phyloP scores from a whole-genome alignment of 2,113 vertebrate species.

The Neolamprologus longior region DNA sequence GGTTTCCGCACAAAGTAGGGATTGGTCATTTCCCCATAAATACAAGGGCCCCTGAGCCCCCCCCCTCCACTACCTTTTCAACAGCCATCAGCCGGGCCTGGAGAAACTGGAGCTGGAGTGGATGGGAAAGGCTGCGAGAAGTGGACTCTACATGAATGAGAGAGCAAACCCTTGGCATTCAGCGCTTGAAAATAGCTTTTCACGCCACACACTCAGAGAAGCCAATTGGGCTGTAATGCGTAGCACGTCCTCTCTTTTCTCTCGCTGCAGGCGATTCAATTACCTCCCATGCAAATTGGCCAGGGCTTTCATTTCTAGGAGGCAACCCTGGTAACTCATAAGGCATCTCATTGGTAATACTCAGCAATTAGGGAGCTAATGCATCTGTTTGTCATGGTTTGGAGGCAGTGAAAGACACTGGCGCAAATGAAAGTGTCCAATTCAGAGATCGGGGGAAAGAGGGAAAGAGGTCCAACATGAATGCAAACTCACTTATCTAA shows the following conservation, averaged over 20 bases:
- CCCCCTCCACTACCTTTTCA: not conserved
- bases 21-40: slow-evolving; percentile 36
- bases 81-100: not conserved
- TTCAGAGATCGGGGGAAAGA: not conserved
- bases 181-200: slow-evolving; percentile 45
- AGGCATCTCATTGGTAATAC: slow-evolving; percentile 61
- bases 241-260: slow-evolving; percentile 21
- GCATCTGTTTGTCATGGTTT: slow-evolving; percentile 63
- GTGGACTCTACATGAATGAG: slow-evolving; percentile 40
- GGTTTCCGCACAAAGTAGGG: slow-evolving; percentile 24
- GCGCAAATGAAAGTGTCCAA: slow-evolving; percentile 42
- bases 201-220: slow-evolving; percentile 30
- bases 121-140: slow-evolving; percentile 35
- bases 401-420: slow-evolving; percentile 36
- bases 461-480: not conserved
- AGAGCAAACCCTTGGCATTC: slow-evolving; percentile 47
- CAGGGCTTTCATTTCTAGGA: slow-evolving; percentile 61
- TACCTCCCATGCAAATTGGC: slow-evolving; percentile 68
- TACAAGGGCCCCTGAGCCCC: not conserved
- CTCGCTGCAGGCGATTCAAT: slow-evolving; percentile 64
- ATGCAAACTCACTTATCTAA: slow-evolving; percentile 35
- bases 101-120: slow-evolving; percentile 4
- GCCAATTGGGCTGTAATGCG: slow-evolving; percentile 45
- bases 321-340: slow-evolving; percentile 56
- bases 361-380: slow-evolving; percentile 67